Percentiles rank a stretch among this genome's conserved stretches.
These are phyloP conservation scores for Saccostrea glomerata DNA, from an alignment of 1,140 invertebrate species.

Conservation along the genomic window DNA sequence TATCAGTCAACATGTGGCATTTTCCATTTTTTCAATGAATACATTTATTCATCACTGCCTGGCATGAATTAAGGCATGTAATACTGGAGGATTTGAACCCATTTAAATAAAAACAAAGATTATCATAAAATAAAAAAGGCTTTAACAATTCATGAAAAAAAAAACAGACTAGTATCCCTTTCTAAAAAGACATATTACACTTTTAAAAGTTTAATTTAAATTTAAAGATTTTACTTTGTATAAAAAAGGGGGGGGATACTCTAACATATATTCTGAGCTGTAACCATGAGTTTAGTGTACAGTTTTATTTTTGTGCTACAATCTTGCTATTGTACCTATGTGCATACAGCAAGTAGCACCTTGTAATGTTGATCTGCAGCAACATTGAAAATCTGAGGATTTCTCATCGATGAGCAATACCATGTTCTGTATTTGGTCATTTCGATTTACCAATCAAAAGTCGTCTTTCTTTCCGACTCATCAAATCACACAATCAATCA, in stretches of 20 bases:
- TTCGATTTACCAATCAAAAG: background rate
- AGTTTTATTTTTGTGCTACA: too few species aligned
- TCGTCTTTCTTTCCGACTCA: background rate
- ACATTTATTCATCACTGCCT: background rate
- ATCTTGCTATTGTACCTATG: background rate
- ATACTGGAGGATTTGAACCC: background rate
- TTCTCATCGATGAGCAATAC: background rate
- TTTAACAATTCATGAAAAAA: too few species aligned
- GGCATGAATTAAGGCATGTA: background rate
- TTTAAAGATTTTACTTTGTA: too few species aligned
- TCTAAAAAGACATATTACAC: too few species aligned
- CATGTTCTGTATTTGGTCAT: background rate
- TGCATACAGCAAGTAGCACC: background rate
- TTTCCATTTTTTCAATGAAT: background rate
- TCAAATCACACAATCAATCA: background rate
- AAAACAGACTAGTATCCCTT: too few species aligned
- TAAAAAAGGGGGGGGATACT: too few species aligned
- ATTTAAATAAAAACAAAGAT: too few species aligned
- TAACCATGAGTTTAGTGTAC: too few species aligned
- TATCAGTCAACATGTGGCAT: background rate
- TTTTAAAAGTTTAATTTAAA: too few species aligned
- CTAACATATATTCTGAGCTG: too few species aligned
- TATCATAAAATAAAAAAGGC: too few species aligned
- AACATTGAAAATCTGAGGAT: background rate
- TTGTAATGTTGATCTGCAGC: background rate